Evolutionary conservation across 2,113 vertebrate genomes (phyloP).

Genomic region (Peromyscus maniculatus): DNA sequence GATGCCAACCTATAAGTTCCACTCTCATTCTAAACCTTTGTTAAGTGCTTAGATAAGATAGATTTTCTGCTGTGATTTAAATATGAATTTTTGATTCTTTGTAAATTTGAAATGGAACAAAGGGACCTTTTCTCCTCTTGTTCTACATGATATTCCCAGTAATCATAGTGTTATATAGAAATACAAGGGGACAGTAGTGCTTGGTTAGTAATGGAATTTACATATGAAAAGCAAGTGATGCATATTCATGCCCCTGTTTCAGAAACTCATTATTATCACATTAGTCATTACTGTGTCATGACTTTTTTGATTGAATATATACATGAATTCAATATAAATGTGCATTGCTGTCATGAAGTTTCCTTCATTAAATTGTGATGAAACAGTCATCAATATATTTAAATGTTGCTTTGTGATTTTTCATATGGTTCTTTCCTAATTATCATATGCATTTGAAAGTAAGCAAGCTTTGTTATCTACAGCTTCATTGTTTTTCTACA

Average conservation of each 20-base stretch:
- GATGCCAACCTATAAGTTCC: slow-evolving; percentile 7
- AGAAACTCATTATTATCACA: slow-evolving; percentile 61
- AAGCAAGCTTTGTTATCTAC: slow-evolving; percentile 37
- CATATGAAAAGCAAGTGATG: slow-evolving; percentile 67
- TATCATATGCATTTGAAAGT: slow-evolving; percentile 14
- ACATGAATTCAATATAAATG: slow-evolving; percentile 64
- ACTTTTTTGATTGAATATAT: slow-evolving; percentile 64
- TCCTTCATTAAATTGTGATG: slow-evolving; percentile 48
- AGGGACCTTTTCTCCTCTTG: slow-evolving; percentile 5
- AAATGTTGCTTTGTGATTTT: slow-evolving; percentile 46
- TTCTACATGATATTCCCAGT: slow-evolving; percentile 52
- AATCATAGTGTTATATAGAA: slow-evolving; percentile 61
- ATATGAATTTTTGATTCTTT: slow-evolving; percentile 24
- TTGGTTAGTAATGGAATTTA: slow-evolving; percentile 59
- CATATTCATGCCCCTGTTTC: slow-evolving; percentile 57
- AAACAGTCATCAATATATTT: slow-evolving; percentile 54
- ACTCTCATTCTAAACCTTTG: slow-evolving; percentile 52
- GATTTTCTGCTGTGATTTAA: slow-evolving; percentile 52
- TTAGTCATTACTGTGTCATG: slow-evolving; percentile 69
- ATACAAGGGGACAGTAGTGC: slow-evolving; percentile 40
- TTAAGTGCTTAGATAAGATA: neutral
- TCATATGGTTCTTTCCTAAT: slow-evolving; percentile 30
- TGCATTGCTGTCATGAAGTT: slow-evolving; percentile 24
- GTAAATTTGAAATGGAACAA: slow-evolving; percentile 40
- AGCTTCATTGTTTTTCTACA: slow-evolving; percentile 45